These are phyloP conservation scores for Hyposmocoma kahamanoa DNA, from an alignment of 1,140 invertebrate species.

Conservation along the genomic window DNA sequence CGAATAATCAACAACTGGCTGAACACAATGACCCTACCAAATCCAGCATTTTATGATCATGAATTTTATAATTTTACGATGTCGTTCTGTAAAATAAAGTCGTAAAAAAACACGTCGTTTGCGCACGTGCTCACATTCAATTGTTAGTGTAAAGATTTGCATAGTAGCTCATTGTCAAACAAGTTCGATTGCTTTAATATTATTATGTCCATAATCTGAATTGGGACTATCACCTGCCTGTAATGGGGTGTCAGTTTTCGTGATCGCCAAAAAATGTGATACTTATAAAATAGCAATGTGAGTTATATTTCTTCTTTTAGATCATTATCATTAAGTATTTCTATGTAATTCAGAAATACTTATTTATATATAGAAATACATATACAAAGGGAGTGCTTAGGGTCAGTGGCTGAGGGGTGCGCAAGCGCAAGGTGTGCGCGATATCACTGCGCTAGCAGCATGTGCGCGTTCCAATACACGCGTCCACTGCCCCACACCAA, in stretches of 20 bases:
- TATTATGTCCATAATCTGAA: not conserved
- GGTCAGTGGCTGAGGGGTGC: slow-evolving; percentile 53
- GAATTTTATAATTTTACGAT: not conserved
- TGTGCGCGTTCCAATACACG: slow-evolving; percentile 63
- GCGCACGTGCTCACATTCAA: not conserved
- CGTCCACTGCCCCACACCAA: slow-evolving; percentile 31
- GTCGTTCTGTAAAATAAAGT: not conserved
- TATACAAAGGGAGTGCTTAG: slow-evolving; percentile 21
- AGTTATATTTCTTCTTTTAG: not conserved
- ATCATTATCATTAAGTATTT: slow-evolving; percentile 3
- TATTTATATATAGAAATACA: no score
- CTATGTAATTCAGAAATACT: not conserved
- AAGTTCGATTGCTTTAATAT: not conserved
- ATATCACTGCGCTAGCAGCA: slow-evolving; percentile 55
- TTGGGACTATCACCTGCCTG: not conserved
- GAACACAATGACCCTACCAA: not conserved
- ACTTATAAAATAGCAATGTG: not conserved
- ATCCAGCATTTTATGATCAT: not conserved
- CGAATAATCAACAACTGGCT: not conserved
- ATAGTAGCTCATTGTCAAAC: not conserved
- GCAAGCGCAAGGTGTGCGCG: slow-evolving; percentile 57
- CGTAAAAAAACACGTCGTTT: not conserved
- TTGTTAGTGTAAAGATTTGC: not conserved
- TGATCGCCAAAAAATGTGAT: no score
- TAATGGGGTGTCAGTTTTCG: no score